Base-by-base conservation (phyloP, 2,888 invertebrate species). In the Myathropa florea region DNA sequence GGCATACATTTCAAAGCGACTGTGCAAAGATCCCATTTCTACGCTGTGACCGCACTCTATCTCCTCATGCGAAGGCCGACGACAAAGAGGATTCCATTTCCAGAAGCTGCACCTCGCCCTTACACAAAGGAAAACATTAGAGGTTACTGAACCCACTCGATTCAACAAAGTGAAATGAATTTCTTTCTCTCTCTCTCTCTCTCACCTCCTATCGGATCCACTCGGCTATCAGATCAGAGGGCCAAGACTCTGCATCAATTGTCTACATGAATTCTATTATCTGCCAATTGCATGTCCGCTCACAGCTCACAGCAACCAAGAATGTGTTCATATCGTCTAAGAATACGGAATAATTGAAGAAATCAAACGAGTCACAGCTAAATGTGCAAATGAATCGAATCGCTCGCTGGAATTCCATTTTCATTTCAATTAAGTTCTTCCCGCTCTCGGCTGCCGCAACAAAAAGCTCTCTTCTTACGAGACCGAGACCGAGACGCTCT, bases 381-480 rank as follows among this genome's bases (percentile, higher is more conserved):
- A 86, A 86, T 83, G 86, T 86, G 78, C 83, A 86, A 86, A 86
- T 86, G 86, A 83, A 86, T 83, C 55, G 75, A 75, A 78, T 78
- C 72, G 78, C 57, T 70, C 61, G 63, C 23, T 70, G 65, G 65
- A 82, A 82, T 86, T 86, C 79, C 75, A 83, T 83, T 86, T 86
- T 61, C 73, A 86, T 83, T 86, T 83, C 86, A 83, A 86, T 86
- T 83, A 86, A 86, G 83, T 86, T 86, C 86, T 73, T 71, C 70
- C 76, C 75, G 79, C 73, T 70, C 60, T 46, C 81, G 57, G 24
- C 1, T 7, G 57, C 24, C 78, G 57, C 65, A 14, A 23, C 24
- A 57, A 75, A 86, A 86, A 83, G 86, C 83, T 86, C 85, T 2
- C 33, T 59, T 73, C 46, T 55, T 46, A 18, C 46, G 46, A 46